phyloP scores from a whole-genome alignment of 2,797 vertebrate genomes.

The Pipistrellus pygmaeus region DNA sequence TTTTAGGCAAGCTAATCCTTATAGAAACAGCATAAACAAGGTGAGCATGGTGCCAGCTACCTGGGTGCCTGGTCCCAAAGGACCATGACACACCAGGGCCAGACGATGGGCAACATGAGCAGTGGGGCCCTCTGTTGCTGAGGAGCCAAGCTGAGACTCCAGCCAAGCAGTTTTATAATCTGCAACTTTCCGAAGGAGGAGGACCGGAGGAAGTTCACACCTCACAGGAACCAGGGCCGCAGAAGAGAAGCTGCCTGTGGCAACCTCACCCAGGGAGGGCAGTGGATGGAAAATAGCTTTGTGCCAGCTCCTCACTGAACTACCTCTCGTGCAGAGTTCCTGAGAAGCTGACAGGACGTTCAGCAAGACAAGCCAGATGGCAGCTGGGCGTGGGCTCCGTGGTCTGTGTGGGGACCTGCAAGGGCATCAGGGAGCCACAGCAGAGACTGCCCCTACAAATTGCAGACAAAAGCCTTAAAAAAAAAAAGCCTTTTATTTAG shows the following conservation, averaged over 20 bases:
- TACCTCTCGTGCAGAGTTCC: neutral
- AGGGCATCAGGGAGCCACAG: neutral
- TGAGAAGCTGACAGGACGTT: neutral
- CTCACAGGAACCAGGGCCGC: neutral
- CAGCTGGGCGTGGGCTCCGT: neutral
- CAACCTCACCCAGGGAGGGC: neutral
- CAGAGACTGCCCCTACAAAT: neutral
- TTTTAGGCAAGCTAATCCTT: neutral
- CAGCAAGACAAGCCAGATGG: neutral
- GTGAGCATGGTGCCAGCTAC: too few relatives aligned
- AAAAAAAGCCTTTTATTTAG: neutral
- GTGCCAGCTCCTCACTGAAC: neutral
- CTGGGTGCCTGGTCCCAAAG: neutral
- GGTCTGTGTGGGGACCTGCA: neutral
- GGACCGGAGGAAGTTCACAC: neutral
- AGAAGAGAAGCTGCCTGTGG: neutral
- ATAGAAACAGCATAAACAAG: neutral
- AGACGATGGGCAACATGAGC: fast-evolving
- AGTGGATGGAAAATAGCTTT: neutral
- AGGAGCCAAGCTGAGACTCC: neutral
- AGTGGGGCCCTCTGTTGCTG: neutral
- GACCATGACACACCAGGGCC: neutral
- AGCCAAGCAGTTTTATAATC: neutral
- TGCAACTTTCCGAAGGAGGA: neutral
- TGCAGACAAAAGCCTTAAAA: neutral